Evolutionary conservation across 2,797 vertebrate species (phyloP).

Genomic region (Euphonia xanthogaster): DNA sequence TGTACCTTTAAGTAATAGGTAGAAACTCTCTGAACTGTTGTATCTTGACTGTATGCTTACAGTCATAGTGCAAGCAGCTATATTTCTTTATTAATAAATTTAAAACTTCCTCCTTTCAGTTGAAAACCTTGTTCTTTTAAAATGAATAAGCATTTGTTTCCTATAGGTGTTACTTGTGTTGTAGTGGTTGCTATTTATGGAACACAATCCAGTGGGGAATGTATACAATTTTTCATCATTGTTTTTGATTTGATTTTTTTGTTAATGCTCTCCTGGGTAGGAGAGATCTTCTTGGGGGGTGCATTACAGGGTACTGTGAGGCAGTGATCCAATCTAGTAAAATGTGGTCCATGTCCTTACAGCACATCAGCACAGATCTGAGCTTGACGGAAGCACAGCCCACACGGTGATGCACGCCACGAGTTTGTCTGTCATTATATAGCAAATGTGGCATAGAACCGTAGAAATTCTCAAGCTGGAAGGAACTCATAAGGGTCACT

Average conservation of each 20-base stretch:
- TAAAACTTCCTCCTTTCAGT: not conserved
- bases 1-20: not conserved
- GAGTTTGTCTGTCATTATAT: not conserved
- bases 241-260: not conserved
- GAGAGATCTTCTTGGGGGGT: not conserved
- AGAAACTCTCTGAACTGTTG: not conserved
- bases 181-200: not conserved
- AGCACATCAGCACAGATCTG: not conserved
- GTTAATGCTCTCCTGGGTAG: not conserved
- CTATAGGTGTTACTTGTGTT: not conserved
- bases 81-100: not conserved
- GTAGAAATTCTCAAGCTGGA: not conserved
- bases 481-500: not conserved
- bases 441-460: not conserved
- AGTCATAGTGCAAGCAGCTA: not conserved
- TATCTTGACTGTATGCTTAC: not conserved
- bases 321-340: not conserved
- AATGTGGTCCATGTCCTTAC: not conserved
- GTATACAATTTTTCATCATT: not conserved
- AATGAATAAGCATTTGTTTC: not conserved
- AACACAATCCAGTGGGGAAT: not conserved
- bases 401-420: rapidly evolving
- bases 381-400: not conserved
- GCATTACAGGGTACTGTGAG: not conserved
- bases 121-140: not conserved